Conservation (phyloP, 2,113 vertebrate genomes). For the Chauna torquata region DNA sequence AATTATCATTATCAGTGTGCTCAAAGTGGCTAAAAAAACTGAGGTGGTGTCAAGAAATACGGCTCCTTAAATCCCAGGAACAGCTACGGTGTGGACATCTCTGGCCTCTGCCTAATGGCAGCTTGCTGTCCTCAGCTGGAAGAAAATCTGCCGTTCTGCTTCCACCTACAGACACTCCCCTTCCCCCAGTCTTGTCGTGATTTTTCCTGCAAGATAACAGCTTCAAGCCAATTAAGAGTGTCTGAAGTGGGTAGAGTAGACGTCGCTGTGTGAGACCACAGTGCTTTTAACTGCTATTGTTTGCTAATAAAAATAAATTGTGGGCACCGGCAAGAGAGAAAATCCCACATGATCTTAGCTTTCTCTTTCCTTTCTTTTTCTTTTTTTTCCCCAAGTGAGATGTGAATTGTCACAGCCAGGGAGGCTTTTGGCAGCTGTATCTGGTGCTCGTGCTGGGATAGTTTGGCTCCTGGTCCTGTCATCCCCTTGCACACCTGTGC, state of each 20-base stretch:
- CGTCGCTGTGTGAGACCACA: background rate
- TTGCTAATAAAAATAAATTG: conserved; percentile 66
- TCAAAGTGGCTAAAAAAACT: conserved; percentile 14
- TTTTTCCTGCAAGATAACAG: background rate
- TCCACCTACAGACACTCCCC: background rate
- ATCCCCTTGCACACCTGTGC: fast-evolving
- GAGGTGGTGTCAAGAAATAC: background rate
- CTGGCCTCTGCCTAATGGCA: background rate
- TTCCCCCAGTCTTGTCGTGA: background rate
- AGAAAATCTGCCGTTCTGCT: background rate
- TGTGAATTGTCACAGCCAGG: background rate
- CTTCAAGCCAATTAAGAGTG: conserved; percentile 5
- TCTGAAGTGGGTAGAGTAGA: conserved; percentile 4
- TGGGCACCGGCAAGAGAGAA: background rate
- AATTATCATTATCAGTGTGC: background rate
- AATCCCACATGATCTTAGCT: background rate
- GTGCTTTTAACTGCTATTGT: conserved; percentile 35
- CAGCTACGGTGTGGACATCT: background rate
- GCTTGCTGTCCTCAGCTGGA: background rate
- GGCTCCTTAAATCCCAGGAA: background rate
- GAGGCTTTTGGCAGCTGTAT: background rate
- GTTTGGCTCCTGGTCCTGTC: background rate
- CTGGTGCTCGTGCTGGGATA: background rate
- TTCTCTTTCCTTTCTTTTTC: background rate
- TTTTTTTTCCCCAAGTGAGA: background rate